Base-by-base conservation (phyloP, 2,113 vertebrate genomes). In the Urocitellus parryii region DNA sequence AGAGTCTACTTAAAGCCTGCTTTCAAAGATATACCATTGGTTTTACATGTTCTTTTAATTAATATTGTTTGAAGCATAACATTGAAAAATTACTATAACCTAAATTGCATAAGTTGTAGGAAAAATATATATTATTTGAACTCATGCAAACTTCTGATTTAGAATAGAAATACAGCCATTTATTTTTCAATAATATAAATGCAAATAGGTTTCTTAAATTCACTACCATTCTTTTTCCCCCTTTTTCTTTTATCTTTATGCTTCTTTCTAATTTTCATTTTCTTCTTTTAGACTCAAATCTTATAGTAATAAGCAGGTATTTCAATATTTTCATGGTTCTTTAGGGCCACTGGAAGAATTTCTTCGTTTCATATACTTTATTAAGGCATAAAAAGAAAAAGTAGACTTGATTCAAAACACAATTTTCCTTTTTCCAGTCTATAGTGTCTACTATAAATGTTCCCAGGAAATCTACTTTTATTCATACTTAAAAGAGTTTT, bases 101-200 rank as follows among this genome's bases (percentile, higher is more conserved):
- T 83, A 91, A 25, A 76, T 51, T 56, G 17, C 45, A 76, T 2
- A 51, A 80, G 27, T 45, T 10, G 72, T 68, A 14, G 2, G 53
- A 42, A 76, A 76, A 80, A 79, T 88, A 37, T 76, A 63, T 42
- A 68, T n/a, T 88, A 2, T 51, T 67, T 90, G 32, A 9, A 68
- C 5, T 61, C 17, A 63, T 63, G 13, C 8, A 94, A 56, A 92
- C 14, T 90, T 89, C 9, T 78, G 4, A 61, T 79, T 73, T 80
- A 91, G 94, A 32, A 34, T 48, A 67, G n/a, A 72, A 79, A 90
- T 74, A 68, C n/a, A 88, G 2, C 0, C 45, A 95, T 18, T 93
- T 68, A 45, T 24, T 92, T 95, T 86, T 82, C 32, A 90, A 25
- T 85, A 95, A 56, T 79, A 32, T 91, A 61, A 51, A 39, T 74